Conservation (phyloP, 2,888 invertebrate species). For the Luffia ferchaultella region DNA sequence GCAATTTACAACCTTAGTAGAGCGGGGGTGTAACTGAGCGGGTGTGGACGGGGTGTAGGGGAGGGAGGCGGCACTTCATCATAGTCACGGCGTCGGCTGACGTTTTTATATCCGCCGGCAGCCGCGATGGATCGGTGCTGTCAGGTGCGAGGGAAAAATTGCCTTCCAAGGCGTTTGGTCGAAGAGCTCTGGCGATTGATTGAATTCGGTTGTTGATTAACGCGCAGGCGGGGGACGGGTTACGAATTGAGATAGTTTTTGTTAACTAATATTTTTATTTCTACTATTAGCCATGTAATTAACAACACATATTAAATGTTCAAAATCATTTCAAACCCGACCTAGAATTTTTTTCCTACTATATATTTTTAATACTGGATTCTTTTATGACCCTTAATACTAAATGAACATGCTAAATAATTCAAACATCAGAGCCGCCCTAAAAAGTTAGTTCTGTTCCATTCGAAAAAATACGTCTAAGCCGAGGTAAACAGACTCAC, state of each 20-base stretch:
- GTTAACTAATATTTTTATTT: background rate
- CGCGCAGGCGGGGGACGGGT: constrained; percentile 5
- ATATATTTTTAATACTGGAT: too few relatives aligned
- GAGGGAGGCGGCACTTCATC: constrained; percentile 36
- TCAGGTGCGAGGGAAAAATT: constrained; percentile 45
- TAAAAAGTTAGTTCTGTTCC: background rate
- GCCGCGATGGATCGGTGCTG: constrained; percentile 37
- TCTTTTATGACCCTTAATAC: too few relatives aligned
- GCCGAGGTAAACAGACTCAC: background rate
- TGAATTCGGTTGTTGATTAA: constrained; percentile 20
- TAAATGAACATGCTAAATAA: background rate
- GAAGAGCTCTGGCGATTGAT: constrained; percentile 23
- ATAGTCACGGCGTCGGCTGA: constrained; percentile 40
- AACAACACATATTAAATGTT: background rate
- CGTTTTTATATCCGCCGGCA: constrained; percentile 39
- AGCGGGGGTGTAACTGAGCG: background rate
- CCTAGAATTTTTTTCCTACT: background rate
- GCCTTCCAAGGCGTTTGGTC: constrained; percentile 25
- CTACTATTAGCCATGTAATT: background rate
- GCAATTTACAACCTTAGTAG: background rate
- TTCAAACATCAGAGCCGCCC: background rate
- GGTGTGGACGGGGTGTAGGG: constrained; percentile 9
- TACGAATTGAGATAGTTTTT: background rate
- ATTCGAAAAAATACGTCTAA: background rate
- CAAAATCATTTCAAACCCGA: background rate